Evolutionary conservation across 2,797 vertebrate species (phyloP).

Genomic region (Takifugu rubripes): DNA sequence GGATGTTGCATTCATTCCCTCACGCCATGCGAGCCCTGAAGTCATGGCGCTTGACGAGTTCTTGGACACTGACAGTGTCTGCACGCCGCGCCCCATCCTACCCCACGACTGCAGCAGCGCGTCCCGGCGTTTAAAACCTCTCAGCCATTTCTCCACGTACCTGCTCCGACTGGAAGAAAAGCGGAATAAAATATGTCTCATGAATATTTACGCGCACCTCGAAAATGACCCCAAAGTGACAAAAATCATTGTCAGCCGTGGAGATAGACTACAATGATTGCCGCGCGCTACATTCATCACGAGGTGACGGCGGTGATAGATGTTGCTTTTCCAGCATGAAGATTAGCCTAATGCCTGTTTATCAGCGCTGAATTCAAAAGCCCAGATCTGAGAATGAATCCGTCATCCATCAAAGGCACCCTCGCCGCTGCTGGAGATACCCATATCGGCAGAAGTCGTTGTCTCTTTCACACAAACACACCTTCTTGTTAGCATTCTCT

Average conservation of each 20-base stretch:
- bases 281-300: constrained; percentile 36
- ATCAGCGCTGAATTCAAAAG: constrained; percentile 52
- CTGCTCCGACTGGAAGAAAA: constrained; percentile 13
- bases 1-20: neutral
- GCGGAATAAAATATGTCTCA: constrained; percentile 13
- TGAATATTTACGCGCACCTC: constrained; percentile 25
- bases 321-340: constrained; percentile 44
- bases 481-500: constrained; percentile 60
- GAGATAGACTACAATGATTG: constrained; percentile 24
- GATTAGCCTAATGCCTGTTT: constrained; percentile 56
- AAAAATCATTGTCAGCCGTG: constrained; percentile 30
- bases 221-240: constrained; percentile 36
- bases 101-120: neutral
- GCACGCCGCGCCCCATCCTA: neutral
- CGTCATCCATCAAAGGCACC: constrained; percentile 52
- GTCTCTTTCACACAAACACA: constrained; percentile 6
- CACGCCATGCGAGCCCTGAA: neutral
- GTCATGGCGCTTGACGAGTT: constrained; percentile 1
- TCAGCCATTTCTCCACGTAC: neutral
- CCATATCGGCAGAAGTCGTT: constrained; percentile 14
- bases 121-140: constrained; percentile 5
- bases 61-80: neutral
- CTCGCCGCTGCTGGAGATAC: constrained; percentile 33
- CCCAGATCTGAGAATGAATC: constrained; percentile 45
- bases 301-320: constrained; percentile 32